A percentile compares a stretch with the other conserved stretches of the same genome.
These are phyloP conservation scores for Phrynocephalus forsythii DNA, from an alignment of 2,797 vertebrate genomes.

Conservation along the genomic window DNA sequence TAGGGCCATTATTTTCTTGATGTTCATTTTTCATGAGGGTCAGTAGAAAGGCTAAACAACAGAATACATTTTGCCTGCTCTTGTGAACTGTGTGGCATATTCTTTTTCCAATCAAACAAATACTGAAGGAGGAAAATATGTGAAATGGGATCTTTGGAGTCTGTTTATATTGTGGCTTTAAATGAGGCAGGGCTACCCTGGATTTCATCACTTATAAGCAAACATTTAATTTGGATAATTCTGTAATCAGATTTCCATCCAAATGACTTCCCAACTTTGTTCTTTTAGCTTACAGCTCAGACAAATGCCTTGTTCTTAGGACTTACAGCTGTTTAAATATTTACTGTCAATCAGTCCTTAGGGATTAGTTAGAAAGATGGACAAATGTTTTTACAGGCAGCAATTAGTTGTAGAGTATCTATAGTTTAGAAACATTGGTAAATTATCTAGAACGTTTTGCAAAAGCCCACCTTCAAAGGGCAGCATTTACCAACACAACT, in stretches of 20 bases:
- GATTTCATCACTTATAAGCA: slow-evolving; percentile 53
- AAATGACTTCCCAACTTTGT: slow-evolving; percentile 40
- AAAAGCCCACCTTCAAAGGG: not conserved
- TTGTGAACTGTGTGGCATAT: not conserved
- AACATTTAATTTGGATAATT: slow-evolving; percentile 54
- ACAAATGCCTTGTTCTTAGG: slow-evolving; percentile 41
- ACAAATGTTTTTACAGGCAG: slow-evolving; percentile 40
- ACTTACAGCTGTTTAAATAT: slow-evolving; percentile 51
- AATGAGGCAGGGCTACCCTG: not conserved
- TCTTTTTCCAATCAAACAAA: not conserved
- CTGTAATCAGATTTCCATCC: slow-evolving; percentile 53
- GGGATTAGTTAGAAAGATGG: slow-evolving; percentile 49
- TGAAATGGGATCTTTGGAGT: not conserved
- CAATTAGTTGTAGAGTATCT: slow-evolving; percentile 14
- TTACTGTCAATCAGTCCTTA: slow-evolving; percentile 31
- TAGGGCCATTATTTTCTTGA: not conserved
- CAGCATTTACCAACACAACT: not conserved
- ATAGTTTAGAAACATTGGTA: slow-evolving; percentile 30
- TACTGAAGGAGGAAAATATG: not conserved
- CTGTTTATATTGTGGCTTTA: slow-evolving; percentile 6
- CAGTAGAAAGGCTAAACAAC: slow-evolving; percentile 11
- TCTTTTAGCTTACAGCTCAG: slow-evolving; percentile 41
- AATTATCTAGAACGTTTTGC: no score
- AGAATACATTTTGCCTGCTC: not conserved
- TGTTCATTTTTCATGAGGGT: not conserved